Evolutionary conservation across 53 echinoderm and acorn worm species (phyloP), one percentile per base, ranked within the genome.

Genomic region (Zoroaster sp.): DNA sequence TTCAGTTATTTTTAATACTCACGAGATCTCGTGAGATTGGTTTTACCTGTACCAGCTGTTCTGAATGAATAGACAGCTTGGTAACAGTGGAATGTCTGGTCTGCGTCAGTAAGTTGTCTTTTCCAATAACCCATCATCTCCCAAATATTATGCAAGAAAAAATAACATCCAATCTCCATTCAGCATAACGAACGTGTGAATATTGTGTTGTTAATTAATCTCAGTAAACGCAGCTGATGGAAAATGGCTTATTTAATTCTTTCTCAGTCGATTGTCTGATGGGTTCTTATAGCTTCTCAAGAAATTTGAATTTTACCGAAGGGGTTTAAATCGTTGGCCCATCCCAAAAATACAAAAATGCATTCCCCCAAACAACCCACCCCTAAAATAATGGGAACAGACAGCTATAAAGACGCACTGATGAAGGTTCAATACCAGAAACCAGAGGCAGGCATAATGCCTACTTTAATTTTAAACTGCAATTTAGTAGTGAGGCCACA

Each of bases 371-470:
- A n/a, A n/a, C n/a, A n/a, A n/a, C n/a, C n/a, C n/a, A n/a, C n/a
- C n/a, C n/a, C n/a, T n/a, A n/a, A n/a, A n/a, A n/a, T n/a, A n/a
- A n/a, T 59, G 3, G 63, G 49, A 67, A 67, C 66, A 45, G 82
- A n/a, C 82, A 82, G 32, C 82, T 41, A 31, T 1, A n/a, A n/a
- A 82, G 82, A 43, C 82, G 67, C 82, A 82, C 82, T 82, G 82
- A 82, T 82, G 82, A 82, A 30, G 82, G 82, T 82, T 82, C 42
- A 30, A 42, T 82, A 82, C 82, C 82, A 44, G 82, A 82, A 82
- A 82, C 82, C 82, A 82, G 82, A 66, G 1, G 17, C 63, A 28
- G 9, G 8, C 28, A 59, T 9, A 12, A 12, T 7, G 12, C 45
- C 2, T 25, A 59, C 8, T 11, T 25, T 54, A 23, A 54, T 54